Conservation (phyloP, 2,113 vertebrate genomes). For the Octodon degus region DNA sequence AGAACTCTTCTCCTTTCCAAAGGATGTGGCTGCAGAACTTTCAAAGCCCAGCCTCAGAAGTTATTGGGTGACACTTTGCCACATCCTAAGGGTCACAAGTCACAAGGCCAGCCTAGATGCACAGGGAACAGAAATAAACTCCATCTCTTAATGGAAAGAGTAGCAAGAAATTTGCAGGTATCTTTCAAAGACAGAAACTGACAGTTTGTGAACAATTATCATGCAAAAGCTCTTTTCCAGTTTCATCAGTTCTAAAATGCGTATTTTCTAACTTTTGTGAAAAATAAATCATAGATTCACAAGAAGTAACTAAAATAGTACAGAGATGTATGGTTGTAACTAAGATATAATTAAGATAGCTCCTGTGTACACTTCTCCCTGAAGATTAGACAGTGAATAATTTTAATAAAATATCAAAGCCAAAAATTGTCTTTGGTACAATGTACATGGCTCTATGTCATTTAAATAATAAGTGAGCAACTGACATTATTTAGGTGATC, state of each 20-base stretch:
- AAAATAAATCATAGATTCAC: not conserved
- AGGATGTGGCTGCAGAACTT: not conserved
- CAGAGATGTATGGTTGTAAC: not conserved
- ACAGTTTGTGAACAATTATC: not conserved
- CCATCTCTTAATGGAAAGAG: not conserved
- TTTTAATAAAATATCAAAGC: not conserved
- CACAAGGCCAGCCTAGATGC: not conserved
- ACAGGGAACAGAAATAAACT: not conserved
- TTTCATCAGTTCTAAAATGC: not conserved
- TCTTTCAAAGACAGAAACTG: not conserved
- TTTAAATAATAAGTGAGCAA: not conserved
- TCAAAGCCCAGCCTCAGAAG: not conserved
- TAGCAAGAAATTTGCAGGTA: not conserved
- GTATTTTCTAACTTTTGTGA: not conserved
- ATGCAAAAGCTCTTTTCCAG: not conserved
- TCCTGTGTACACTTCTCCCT: not conserved
- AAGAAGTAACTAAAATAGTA: not conserved
- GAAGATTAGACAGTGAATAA: not conserved
- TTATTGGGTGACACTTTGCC: not conserved
- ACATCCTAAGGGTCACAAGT: not conserved
- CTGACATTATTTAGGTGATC: not conserved
- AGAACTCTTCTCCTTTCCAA: conserved; percentile 32
- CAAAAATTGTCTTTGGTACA: not conserved
- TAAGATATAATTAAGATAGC: not conserved
- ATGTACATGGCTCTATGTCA: not conserved